Evolutionary conservation across 2,113 vertebrate genomes (phyloP).

Genomic region (Elgaria multicarinata): DNA sequence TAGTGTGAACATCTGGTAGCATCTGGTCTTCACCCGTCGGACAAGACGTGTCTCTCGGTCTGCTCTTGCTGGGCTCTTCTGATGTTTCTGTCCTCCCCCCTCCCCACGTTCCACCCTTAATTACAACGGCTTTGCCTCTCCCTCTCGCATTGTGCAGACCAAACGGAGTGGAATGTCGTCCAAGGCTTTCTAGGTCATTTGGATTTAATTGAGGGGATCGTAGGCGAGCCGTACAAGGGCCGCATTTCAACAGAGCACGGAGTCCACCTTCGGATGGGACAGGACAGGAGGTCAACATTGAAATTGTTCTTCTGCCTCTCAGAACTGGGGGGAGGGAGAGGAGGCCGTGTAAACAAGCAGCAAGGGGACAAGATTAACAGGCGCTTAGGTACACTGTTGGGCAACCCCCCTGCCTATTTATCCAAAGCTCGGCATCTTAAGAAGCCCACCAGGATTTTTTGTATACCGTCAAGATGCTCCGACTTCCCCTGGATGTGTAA

Average conservation of each 20-base stretch:
- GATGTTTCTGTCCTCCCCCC: neutral
- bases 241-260: neutral
- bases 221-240: constrained; percentile 34
- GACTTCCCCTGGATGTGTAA: neutral
- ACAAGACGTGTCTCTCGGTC: neutral
- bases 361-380: neutral
- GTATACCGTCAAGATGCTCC: neutral
- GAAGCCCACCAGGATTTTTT: neutral
- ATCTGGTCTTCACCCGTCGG: fast-evolving
- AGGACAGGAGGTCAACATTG: fast-evolving
- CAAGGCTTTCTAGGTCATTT: constrained; percentile 52
- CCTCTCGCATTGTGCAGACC: constrained; percentile 46
- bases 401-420: no score
- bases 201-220: constrained; percentile 58
- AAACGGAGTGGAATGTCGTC: neutral
- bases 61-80: fast-evolving
- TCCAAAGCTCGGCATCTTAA: neutral
- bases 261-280: constrained; percentile 13
- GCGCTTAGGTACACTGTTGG: no score
- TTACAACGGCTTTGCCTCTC: constrained; percentile 35
- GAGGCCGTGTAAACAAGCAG: neutral
- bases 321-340: neutral
- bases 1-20: neutral
- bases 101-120: constrained; percentile 2
- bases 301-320: neutral